Evolutionary conservation across 2,797 vertebrate species (phyloP).

Genomic region (Myiotriccus ornatus): DNA sequence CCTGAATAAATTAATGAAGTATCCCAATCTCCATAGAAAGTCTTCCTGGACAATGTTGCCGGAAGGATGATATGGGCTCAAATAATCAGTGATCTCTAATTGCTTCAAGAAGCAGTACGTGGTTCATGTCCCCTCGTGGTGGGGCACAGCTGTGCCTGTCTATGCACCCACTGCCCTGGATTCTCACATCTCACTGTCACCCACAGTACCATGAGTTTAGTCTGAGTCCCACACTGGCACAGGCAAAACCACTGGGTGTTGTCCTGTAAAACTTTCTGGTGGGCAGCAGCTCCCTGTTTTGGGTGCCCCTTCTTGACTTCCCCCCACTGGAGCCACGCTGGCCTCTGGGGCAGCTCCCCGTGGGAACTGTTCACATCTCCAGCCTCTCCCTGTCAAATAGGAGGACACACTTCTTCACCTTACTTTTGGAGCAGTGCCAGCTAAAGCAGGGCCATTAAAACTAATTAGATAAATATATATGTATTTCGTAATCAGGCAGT

Average conservation of each 20-base stretch:
- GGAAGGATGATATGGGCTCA: neutral
- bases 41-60: neutral
- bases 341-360: neutral
- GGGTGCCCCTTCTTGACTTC: neutral
- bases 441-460: neutral
- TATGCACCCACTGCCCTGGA: fast-evolving
- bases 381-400: neutral
- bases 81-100: neutral
- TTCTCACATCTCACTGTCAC: neutral
- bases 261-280: neutral
- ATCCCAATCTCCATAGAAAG: neutral
- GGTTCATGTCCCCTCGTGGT: fast-evolving
- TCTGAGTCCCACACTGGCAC: fast-evolving
- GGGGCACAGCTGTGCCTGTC: neutral
- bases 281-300: neutral
- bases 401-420: neutral
- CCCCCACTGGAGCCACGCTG: fast-evolving
- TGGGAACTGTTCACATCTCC: neutral
- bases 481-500: constrained; percentile 37
- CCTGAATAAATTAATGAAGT: neutral
- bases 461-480: constrained; percentile 61
- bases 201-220: fast-evolving
- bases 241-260: neutral
- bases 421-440: neutral
- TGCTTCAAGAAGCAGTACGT: neutral